Evolutionary conservation across 1,140 invertebrate genomes (phyloP), one percentile per base, ranked within the genome.

Genomic region (Bathynomus jamesi): DNA sequence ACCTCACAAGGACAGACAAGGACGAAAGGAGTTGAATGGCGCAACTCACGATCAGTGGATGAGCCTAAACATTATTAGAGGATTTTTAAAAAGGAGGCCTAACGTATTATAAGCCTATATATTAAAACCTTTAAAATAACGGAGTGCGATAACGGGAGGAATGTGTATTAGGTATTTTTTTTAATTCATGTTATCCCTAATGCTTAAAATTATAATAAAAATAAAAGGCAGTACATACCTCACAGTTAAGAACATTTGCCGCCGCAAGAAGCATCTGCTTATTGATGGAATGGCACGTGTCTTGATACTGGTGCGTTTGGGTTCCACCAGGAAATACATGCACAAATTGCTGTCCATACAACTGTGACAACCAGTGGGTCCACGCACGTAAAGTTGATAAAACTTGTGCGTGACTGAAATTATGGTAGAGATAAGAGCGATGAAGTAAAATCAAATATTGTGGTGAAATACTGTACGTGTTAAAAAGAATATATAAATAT

Each of bases 301-400:
- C 85, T 82, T 75, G 85, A 83, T 63, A 81, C 80, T 71, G 82
- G 80, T 31, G 79, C 71, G 53, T 76, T 65, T 61, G 72, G 29
- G 65, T 70, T 29, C 69, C 70, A 53, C 71, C 72, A 25, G 72
- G 75, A 30, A 67, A 74, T 7, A 74, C 68, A 27, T 76, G 71
- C 32, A 73, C 75, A 71, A 76, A 76, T 72, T 76, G 75, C 40
- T 76, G 75, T 0, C 75, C 75, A 67, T 76, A 76, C 13, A 76
- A 61, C 62, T 75, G 73, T 28, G 78, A 72, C 66, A 86, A 81
- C 87, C 88, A 89, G 77, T 87, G 86, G 72, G 85, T 84, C 84
- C 87, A 90, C 0, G 88, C 86, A 80, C 89, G 87, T 27, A 90
- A 80, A 4, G 88, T 85, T 11, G 87, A 88, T 32, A 90, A 80